Conservation (phyloP, 2,797 vertebrate genomes). For the Adrianichthys oophorus region DNA sequence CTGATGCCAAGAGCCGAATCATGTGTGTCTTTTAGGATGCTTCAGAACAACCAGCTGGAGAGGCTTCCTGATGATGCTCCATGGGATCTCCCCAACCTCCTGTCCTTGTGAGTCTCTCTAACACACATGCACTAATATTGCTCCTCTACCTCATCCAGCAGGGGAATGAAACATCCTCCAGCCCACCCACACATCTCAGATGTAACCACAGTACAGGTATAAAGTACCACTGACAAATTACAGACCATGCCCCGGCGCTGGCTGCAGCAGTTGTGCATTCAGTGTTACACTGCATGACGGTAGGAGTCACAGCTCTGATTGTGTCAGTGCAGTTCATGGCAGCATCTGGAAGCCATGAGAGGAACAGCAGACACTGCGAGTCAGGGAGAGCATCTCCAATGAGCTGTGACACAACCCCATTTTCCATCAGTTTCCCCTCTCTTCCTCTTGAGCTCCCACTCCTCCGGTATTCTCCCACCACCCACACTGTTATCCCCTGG, state of each 20-base stretch:
- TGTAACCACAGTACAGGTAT: constrained; percentile 56
- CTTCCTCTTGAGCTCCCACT: constrained; percentile 58
- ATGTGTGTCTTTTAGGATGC: constrained; percentile 82
- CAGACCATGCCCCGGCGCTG: constrained; percentile 25
- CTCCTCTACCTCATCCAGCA: constrained; percentile 33
- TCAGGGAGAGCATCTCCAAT: constrained; percentile 79
- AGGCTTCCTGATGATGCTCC: constrained; percentile 86
- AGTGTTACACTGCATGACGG: constrained; percentile 22
- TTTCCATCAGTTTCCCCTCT: constrained; percentile 78
- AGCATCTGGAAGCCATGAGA: constrained; percentile 84
- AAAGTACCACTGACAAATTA: constrained; percentile 57
- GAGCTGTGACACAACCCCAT: constrained; percentile 83
- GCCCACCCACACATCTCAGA: constrained; percentile 48
- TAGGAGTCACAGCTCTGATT: constrained; percentile 49
- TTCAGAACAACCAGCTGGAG: constrained; percentile 93
- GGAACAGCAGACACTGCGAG: constrained; percentile 74
- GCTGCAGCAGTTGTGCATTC: constrained; percentile 28
- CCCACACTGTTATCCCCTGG: constrained; percentile 69
- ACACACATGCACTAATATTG: constrained; percentile 25
- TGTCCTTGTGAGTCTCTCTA: constrained; percentile 89
- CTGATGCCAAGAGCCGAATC: constrained; percentile 18
- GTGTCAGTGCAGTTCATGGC: constrained; percentile 53
- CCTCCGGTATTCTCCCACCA: constrained; percentile 63
- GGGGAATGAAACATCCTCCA: constrained; percentile 37
- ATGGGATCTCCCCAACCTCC: constrained; percentile 91